Percentiles rank a stretch among this genome's conserved stretches.
Evolutionary conservation across 1,140 invertebrate genomes (phyloP).

Genomic region (Manduca sexta): DNA sequence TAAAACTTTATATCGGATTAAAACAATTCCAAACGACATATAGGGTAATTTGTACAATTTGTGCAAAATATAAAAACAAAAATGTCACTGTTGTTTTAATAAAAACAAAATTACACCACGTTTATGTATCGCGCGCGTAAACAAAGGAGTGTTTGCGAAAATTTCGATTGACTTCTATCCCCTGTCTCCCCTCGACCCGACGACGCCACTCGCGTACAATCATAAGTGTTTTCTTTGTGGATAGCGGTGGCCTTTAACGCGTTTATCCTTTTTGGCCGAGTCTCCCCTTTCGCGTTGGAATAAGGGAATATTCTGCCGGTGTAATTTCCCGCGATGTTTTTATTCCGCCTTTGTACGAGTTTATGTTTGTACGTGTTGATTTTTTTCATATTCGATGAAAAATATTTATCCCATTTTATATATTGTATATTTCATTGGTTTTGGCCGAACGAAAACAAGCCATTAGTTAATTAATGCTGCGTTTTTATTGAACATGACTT

Average conservation of each 20-base stretch:
- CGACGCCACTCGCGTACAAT: conserved; percentile 28
- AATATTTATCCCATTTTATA: not conserved
- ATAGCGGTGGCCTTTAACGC: conserved; percentile 62
- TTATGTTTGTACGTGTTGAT: not conserved
- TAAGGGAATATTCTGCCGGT: not conserved
- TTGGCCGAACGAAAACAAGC: too few species aligned
- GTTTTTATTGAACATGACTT: too few species aligned
- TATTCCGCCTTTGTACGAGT: conserved; percentile 1
- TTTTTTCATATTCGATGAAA: not conserved
- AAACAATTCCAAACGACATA: not conserved
- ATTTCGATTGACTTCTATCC: conserved; percentile 53
- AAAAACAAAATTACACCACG: not conserved
- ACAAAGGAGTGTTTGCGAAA: conserved; percentile 28
- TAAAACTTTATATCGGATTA: not conserved
- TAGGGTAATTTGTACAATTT: not conserved
- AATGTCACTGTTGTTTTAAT: not conserved
- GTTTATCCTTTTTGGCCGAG: conserved; percentile 56
- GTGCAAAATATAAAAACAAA: not conserved
- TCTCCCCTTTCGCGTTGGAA: conserved; percentile 27
- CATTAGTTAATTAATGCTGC: too few species aligned
- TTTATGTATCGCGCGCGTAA: not conserved
- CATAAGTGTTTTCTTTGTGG: conserved; percentile 68
- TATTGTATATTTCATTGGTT: too few species aligned
- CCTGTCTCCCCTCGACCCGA: conserved; percentile 14
- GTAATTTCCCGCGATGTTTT: conserved; percentile 5